A percentile compares a stretch with the other conserved stretches of the same genome.
Evolutionary conservation across 2,888 invertebrate species (phyloP).

Genomic region (Stomorhina lunata): DNA sequence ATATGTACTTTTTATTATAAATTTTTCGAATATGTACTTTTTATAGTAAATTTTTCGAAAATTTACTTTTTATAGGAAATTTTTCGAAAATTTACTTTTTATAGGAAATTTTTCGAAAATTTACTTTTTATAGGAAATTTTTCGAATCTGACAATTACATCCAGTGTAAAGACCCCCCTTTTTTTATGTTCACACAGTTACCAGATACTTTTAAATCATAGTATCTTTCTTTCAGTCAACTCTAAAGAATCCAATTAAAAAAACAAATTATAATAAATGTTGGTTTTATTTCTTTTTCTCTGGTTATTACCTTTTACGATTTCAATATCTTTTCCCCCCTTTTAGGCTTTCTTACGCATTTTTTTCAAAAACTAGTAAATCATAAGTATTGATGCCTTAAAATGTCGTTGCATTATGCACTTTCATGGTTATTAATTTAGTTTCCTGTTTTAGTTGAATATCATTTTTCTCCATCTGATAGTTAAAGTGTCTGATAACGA

Average conservation of each 20-base stretch:
- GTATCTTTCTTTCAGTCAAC: conserved; percentile 10
- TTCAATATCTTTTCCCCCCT: not conserved
- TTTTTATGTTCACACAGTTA: conserved; percentile 26
- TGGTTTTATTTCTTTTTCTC: conserved; percentile 11
- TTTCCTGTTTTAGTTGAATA: conserved; percentile 59
- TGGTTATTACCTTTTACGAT: not conserved
- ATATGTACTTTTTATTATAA: too few species aligned
- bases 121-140: too few species aligned
- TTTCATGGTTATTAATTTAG: conserved; percentile 62
- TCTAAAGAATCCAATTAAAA: conserved; percentile 55
- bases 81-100: too few species aligned
- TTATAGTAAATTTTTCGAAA: too few species aligned
- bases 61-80: too few species aligned
- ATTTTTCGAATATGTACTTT: too few species aligned
- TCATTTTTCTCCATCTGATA: conserved; percentile 47
- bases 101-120: too few species aligned
- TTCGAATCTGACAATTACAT: too few species aligned
- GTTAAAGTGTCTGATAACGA: too few species aligned
- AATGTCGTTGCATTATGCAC: conserved; percentile 35
- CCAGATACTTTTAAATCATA: conserved; percentile 18
- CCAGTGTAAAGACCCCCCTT: too few species aligned
- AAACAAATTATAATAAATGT: conserved; percentile 27
- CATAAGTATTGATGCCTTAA: conserved; percentile 7
- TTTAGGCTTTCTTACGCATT: conserved; percentile 11
- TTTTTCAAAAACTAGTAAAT: not conserved